A percentile compares a stretch with the other conserved stretches of the same genome.
These are phyloP conservation scores for Plestiodon gilberti DNA, from an alignment of 2,113 vertebrate genomes.

Conservation along the genomic window DNA sequence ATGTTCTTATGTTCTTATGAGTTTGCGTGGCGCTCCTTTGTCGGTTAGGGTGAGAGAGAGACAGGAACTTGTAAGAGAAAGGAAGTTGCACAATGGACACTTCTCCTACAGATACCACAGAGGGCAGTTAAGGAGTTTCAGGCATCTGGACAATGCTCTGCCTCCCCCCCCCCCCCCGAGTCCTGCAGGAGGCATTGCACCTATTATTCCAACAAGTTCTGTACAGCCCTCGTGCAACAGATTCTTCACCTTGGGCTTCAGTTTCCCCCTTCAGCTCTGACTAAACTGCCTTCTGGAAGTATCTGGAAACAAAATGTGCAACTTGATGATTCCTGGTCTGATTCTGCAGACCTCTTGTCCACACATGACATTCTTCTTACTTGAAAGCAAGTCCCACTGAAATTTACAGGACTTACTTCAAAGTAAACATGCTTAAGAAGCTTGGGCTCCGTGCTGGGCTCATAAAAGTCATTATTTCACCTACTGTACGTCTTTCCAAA, in stretches of 20 bases:
- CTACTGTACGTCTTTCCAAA: constrained; percentile 10
- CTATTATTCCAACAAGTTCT: background rate
- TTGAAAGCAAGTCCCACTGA: background rate
- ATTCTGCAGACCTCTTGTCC: background rate
- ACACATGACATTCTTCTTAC: background rate
- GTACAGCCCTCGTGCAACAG: background rate
- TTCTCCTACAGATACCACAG: too few relatives aligned
- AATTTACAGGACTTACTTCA: background rate
- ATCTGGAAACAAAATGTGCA: too few relatives aligned
- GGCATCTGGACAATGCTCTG: too few relatives aligned
- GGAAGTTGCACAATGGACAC: too few relatives aligned
- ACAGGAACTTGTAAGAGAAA: too few relatives aligned
- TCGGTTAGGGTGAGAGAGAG: too few relatives aligned
- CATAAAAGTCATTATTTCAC: background rate
- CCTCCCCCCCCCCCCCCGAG: too few relatives aligned
- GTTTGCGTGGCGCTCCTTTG: too few relatives aligned
- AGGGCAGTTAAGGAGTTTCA: too few relatives aligned
- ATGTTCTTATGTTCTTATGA: too few relatives aligned
- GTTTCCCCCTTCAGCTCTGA: background rate
- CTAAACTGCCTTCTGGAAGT: too few relatives aligned
- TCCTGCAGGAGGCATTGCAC: too few relatives aligned
- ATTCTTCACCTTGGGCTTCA: background rate
- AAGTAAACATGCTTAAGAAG: background rate
- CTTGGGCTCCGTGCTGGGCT: background rate
- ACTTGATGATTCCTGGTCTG: background rate